These are phyloP conservation scores for Lucinisca nassula DNA, from an alignment of 2,888 invertebrate species.

Conservation along the genomic window DNA sequence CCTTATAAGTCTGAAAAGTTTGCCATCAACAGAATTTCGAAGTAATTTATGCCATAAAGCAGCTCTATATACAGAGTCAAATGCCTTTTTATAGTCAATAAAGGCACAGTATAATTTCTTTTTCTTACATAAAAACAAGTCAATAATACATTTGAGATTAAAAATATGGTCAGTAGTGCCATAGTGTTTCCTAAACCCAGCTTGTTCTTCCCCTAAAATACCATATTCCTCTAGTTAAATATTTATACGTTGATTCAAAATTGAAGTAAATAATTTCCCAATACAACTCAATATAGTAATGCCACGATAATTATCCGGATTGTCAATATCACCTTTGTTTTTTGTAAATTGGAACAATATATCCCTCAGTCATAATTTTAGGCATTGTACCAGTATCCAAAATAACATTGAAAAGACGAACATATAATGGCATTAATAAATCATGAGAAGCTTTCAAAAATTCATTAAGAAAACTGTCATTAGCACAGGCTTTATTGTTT, in stretches of 20 bases:
- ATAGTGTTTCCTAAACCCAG: too few relatives aligned
- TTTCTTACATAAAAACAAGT: too few relatives aligned
- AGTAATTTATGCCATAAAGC: background rate
- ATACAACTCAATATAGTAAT: too few relatives aligned
- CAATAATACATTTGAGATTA: too few relatives aligned
- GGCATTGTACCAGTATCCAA: background rate
- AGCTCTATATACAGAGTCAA: background rate
- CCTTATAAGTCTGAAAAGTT: background rate
- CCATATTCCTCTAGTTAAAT: background rate
- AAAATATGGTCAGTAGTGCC: too few relatives aligned
- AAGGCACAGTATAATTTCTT: too few relatives aligned
- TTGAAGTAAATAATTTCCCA: background rate
- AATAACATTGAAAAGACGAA: background rate
- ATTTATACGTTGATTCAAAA: background rate
- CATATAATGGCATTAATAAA: background rate
- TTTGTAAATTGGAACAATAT: background rate
- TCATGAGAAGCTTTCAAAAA: background rate
- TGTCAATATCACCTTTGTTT: background rate
- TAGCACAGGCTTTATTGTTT: background rate
- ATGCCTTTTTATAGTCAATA: background rate
- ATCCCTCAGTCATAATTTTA: background rate
- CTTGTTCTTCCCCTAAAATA: too few relatives aligned
- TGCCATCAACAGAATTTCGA: background rate
- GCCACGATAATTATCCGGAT: too few relatives aligned
- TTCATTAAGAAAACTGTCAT: background rate